Base-by-base conservation (phyloP, 2,113 vertebrate genomes). In the Oncorhynchus masou region DNA sequence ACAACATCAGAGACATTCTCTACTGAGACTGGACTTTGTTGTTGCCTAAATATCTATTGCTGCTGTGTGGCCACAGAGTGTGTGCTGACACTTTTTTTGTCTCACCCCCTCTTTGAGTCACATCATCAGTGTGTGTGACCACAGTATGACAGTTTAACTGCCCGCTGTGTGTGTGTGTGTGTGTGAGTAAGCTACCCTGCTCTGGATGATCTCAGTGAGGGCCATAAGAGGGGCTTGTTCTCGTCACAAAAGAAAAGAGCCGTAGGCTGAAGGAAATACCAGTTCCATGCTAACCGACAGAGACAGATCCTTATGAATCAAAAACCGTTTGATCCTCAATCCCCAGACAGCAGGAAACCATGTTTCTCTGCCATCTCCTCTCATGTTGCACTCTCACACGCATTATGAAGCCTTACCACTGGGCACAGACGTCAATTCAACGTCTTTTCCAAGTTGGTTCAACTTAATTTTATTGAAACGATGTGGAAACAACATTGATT, bases 181-280 rank as follows among this genome's bases (percentile, higher is more conserved):
- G 20, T 19, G 34, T 49, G 34, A 15, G 65, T 27, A 27, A 67
- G 65, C 12, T n/a, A 67, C 11, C 13, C 65, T 67, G 25, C 16
- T 39, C 29, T 69, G 34, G 34, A 70, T 70, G 68, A 70, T 70
- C 68, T 70, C 68, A 70, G 68, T 31, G n/a, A 49, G n/a, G 45
- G 20, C 34, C n/a, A 70, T 25, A 70, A 70, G 20, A 25, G 68
- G 39, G 68, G 8, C 24, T 70, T 70, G 68, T 70, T 70, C 68
- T 49, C 45, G n/a, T 4, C 20, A 70, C 68, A 70, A 70, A 70
- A 67, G 65, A 24, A 27, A 31, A 49, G 29, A 51, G 68, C 45
- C 45, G 39, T 70, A 48, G 68, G 68, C 68, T 70, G 68, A 13
- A 49, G 68, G 68, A 70, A 34, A 70, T 70, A 6, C 34, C 68